Percentiles rank a stretch among this genome's conserved stretches.
These are phyloP conservation scores for Eutrigla gurnardus DNA, from an alignment of 2,797 vertebrate genomes.

Conservation along the genomic window DNA sequence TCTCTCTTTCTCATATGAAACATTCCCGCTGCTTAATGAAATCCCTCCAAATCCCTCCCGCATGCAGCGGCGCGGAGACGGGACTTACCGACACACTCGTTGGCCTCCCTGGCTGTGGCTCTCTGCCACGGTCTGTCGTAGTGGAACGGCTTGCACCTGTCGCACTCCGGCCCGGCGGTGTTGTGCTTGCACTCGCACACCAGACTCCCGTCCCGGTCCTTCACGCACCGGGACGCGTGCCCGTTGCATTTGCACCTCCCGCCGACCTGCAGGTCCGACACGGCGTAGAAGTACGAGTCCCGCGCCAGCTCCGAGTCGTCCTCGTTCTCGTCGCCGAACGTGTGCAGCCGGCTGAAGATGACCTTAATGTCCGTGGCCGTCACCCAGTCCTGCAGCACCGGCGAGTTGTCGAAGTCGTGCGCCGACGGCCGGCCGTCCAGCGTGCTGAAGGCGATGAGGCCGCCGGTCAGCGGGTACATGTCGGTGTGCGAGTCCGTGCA, in stretches of 20 bases:
- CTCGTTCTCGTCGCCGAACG: slow-evolving; percentile 94
- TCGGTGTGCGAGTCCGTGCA: slow-evolving; percentile 96
- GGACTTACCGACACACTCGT: slow-evolving; percentile 96
- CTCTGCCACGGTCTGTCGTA: slow-evolving; percentile 96
- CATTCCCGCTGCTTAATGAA: not conserved
- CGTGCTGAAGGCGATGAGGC: slow-evolving; percentile 97
- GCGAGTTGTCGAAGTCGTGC: slow-evolving; percentile 97
- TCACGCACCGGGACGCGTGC: slow-evolving; percentile 93
- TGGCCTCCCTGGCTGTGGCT: slow-evolving; percentile 93
- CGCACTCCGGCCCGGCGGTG: slow-evolving; percentile 94
- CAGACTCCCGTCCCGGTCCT: slow-evolving; percentile 89
- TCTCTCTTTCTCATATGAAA: not conserved
- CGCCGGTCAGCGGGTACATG: slow-evolving; percentile 91
- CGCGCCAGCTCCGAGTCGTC: slow-evolving; percentile 93
- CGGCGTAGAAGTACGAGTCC: slow-evolving; percentile 94
- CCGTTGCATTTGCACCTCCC: slow-evolving; percentile 96
- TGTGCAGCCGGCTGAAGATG: slow-evolving; percentile 92
- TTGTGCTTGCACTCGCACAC: slow-evolving; percentile 96
- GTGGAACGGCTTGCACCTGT: slow-evolving; percentile 97
- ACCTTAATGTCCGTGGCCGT: slow-evolving; percentile 95
- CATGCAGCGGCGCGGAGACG: not conserved
- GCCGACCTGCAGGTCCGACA: slow-evolving; percentile 95
- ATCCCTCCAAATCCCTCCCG: not conserved
- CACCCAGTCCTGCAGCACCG: slow-evolving; percentile 97
- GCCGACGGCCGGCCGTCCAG: slow-evolving; percentile 95